These are phyloP conservation scores for Rissa tridactyla DNA, from an alignment of 2,113 vertebrate genomes.

Conservation along the genomic window DNA sequence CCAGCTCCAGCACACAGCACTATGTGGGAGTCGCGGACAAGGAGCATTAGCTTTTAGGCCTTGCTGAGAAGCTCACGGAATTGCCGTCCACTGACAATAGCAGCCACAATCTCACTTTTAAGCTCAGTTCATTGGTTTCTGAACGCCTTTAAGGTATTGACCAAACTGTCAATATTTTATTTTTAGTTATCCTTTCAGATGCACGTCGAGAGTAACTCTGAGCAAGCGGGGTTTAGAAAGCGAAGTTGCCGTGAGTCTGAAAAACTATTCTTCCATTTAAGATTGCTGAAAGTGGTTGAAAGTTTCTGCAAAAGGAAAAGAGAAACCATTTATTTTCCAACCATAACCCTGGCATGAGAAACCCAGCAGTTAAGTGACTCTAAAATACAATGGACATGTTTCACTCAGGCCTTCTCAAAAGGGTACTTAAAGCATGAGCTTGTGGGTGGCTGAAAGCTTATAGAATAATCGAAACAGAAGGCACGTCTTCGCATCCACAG, in stretches of 20 bases:
- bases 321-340: background rate
- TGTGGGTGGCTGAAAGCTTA: background rate
- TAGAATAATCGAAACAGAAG: background rate
- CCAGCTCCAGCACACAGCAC: background rate
- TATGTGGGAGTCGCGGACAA: background rate
- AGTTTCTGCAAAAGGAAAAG: slow-evolving; percentile 14
- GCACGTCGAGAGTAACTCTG: background rate
- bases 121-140: background rate
- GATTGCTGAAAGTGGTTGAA: background rate
- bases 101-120: background rate
- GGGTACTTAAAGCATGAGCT: background rate
- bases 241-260: background rate
- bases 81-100: background rate
- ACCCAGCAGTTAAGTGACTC: background rate
- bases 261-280: background rate
- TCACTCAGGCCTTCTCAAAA: background rate
- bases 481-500: background rate
- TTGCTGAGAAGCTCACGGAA: background rate
- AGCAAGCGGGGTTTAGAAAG: background rate
- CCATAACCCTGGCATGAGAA: background rate
- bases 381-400: background rate
- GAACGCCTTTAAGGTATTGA: background rate
- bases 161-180: background rate
- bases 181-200: slow-evolving; percentile 26
- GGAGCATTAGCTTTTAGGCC: background rate